Base-by-base conservation (phyloP, 1,140 invertebrate species). In the Brachionus koreanus region DNA sequence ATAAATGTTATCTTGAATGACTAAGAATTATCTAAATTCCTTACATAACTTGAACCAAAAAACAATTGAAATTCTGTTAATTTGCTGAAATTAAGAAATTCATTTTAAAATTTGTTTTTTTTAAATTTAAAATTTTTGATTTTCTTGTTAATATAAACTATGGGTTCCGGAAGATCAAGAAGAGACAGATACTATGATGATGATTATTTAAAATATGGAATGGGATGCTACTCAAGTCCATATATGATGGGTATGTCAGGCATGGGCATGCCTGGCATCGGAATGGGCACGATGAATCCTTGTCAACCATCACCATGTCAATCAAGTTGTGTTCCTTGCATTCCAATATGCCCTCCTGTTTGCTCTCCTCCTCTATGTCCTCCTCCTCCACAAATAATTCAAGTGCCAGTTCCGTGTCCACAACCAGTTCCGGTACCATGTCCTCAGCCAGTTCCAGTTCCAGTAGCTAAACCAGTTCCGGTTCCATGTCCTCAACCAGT, bases 51-150 rank as follows among this genome's bases (percentile, higher is more conserved):
- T 39, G n/a, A 39, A n/a, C 13, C 33, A 69, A 39, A 33, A 69
- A 69, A 37, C 35, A 13, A 37, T 69, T 69, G 33, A 69, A 69
- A 69, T 69, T 69, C 65, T 69, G 65, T 37, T 37, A 37, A 69
- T 37, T 69, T 69, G 19, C 37, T 35, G 19, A 33, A 39, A 69
- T 39, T 39, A 37, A 16, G 16, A 19, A 23, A 39, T 37, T 69
- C 65, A 69, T 69, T 69, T 69, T 69, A n/a, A 69, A 69, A n/a
- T n/a, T n/a, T n/a, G 13, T 39, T 37, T 37, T n/a, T 39, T n/a
- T 37, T 19, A 6, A 39, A 19, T 57, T 57, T 19, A 57, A 37
- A 69, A 69, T 39, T 65, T n/a, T 35, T 65, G 29, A 65, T 7
- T 65, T 12, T 7, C 5, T 57, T 57, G 29, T 65, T 29, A 10